These are phyloP conservation scores for Lasioglossum morio DNA, from an alignment of 2,888 invertebrate genomes.

Conservation along the genomic window DNA sequence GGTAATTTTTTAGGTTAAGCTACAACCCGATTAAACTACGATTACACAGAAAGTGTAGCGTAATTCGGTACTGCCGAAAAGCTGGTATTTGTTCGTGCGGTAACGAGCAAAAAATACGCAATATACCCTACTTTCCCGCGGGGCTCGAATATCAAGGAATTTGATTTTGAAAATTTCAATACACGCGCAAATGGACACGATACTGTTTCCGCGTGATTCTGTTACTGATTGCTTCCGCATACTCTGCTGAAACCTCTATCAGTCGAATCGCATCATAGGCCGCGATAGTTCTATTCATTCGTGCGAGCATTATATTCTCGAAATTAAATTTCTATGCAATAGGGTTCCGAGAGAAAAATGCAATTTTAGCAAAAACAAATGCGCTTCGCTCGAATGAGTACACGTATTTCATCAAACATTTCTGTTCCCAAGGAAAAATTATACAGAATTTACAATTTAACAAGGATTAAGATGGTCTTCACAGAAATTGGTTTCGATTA, in stretches of 20 bases:
- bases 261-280: background rate
- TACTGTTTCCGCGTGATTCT: background rate
- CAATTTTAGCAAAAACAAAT: background rate
- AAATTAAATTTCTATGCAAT: background rate
- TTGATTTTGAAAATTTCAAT: background rate
- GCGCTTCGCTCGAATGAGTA: background rate
- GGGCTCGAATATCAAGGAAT: background rate
- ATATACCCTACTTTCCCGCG: background rate
- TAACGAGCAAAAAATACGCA: background rate
- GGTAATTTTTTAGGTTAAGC: constrained; percentile 9
- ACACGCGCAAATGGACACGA: background rate
- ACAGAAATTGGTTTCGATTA: background rate
- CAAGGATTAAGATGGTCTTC: background rate
- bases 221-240: background rate
- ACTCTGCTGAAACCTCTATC: background rate
- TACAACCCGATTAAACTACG: background rate
- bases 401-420: background rate
- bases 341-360: background rate
- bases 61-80: background rate
- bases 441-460: background rate
- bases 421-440: background rate
- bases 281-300: background rate
- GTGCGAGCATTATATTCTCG: background rate
- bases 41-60: background rate
- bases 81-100: background rate